These are phyloP conservation scores for Triplophysa siluroides DNA, from an alignment of 2,113 vertebrate genomes.

Conservation along the genomic window DNA sequence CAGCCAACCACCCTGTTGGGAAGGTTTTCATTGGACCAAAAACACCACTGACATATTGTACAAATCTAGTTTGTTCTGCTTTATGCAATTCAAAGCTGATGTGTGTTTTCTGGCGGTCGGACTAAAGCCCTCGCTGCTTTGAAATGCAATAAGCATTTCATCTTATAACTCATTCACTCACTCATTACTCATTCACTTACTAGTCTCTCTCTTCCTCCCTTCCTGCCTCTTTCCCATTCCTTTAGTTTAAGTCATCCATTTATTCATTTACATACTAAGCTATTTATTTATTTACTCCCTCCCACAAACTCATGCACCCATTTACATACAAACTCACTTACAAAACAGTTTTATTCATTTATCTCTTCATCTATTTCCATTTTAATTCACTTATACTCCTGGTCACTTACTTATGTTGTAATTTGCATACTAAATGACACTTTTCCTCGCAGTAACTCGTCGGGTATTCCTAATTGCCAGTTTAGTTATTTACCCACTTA, in stretches of 20 bases:
- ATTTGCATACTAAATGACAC: constrained; percentile 66
- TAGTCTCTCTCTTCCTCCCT: constrained; percentile 48
- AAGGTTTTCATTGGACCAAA: neutral
- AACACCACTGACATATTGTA: neutral
- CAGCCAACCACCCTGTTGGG: neutral
- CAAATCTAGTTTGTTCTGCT: neutral
- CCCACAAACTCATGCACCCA: constrained; percentile 68
- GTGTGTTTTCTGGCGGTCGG: neutral
- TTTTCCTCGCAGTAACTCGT: constrained; percentile 38
- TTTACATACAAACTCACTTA: constrained; percentile 71
- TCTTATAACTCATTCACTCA: constrained; percentile 39
- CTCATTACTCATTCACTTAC: constrained; percentile 57
- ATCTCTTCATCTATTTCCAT: constrained; percentile 76
- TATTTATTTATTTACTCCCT: constrained; percentile 72
- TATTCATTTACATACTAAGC: constrained; percentile 78
- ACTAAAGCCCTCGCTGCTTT: constrained; percentile 46
- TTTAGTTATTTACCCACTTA: constrained; percentile 45
- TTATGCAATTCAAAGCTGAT: constrained; percentile 20
- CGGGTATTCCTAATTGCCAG: constrained; percentile 42
- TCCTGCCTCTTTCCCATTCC: constrained; percentile 1
- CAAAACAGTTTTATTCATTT: constrained; percentile 61
- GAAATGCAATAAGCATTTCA: constrained; percentile 27
- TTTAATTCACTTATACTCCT: constrained; percentile 72
- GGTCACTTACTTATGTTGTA: constrained; percentile 66
- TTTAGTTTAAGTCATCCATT: constrained; percentile 54